Percentiles rank a stretch among this genome's conserved stretches.
phyloP scores from a whole-genome alignment of 2,797 vertebrate genomes.

The Chloroceryle amazona region DNA sequence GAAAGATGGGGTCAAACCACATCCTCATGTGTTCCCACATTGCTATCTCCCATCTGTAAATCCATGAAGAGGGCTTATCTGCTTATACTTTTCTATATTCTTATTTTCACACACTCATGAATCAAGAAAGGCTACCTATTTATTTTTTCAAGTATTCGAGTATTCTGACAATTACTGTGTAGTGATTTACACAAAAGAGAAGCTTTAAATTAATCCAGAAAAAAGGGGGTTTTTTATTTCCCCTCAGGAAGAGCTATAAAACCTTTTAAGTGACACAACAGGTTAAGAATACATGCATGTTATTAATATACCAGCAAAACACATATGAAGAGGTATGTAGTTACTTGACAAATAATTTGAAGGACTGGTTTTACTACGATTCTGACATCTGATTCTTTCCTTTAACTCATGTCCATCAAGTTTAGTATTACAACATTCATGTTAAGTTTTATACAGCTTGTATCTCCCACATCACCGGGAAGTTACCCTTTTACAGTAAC shows the following conservation, averaged over 20 bases:
- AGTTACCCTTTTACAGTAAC: not conserved
- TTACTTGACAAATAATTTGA: not conserved
- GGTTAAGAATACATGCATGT: not conserved
- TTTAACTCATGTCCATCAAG: not conserved
- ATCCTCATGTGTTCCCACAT: not conserved
- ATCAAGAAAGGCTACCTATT: not conserved
- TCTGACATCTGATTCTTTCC: not conserved
- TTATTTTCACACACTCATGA: not conserved
- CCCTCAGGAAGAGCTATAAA: not conserved
- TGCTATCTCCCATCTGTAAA: not conserved
- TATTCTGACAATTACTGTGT: not conserved
- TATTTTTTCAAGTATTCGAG: not conserved
- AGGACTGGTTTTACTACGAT: not conserved
- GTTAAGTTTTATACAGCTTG: not conserved
- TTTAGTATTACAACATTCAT: not conserved
- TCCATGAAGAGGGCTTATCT: not conserved
- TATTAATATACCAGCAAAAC: not conserved
- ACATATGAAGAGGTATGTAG: not conserved
- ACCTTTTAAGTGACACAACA: not conserved
- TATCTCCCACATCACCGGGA: not conserved
- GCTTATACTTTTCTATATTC: not conserved
- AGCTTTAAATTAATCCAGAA: not conserved
- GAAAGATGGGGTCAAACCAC: not conserved
- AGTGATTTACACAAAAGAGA: not conserved
- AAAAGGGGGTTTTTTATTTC: accelerated